Evolutionary conservation across 2,797 vertebrate genomes (phyloP).

Genomic region (Pipistrellus pygmaeus): DNA sequence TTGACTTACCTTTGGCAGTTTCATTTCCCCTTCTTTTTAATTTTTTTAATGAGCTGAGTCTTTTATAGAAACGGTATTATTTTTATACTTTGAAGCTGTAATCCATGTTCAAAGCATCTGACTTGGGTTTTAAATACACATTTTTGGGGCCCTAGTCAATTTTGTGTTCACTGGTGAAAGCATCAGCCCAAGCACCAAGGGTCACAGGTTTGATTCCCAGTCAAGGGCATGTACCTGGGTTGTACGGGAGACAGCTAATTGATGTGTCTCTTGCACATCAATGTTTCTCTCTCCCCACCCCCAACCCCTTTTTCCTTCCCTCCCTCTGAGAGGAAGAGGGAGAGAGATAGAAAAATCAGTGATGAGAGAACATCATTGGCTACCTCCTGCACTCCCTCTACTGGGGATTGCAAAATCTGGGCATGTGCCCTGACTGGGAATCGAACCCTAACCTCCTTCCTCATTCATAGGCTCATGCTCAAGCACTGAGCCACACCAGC

Average conservation of each 20-base stretch:
- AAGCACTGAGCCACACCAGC: too few relatives aligned
- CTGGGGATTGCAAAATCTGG: too few relatives aligned
- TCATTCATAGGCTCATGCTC: too few relatives aligned
- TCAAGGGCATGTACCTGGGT: not conserved
- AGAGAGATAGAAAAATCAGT: too few relatives aligned
- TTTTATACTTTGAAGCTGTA: slow-evolving; percentile 52
- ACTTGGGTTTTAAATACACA: slow-evolving; percentile 34
- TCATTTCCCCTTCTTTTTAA: not conserved
- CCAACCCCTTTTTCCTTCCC: accelerated
- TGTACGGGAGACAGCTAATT: not conserved
- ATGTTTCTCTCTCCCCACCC: not conserved
- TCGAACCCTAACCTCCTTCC: too few relatives aligned
- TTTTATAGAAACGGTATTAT: slow-evolving; percentile 16
- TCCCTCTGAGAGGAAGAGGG: not conserved
- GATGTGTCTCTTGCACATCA: not conserved
- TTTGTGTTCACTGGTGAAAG: not conserved
- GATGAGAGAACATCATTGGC: too few relatives aligned
- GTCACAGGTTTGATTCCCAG: not conserved
- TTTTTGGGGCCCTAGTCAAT: not conserved
- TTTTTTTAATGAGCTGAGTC: not conserved
- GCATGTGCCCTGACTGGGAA: too few relatives aligned
- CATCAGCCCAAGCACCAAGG: not conserved
- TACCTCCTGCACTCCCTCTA: too few relatives aligned
- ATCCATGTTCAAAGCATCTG: slow-evolving; percentile 1
- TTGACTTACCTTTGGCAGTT: not conserved